These are phyloP conservation scores for Collichthys lucidus DNA, from an alignment of 2,113 vertebrate species.

Conservation along the genomic window DNA sequence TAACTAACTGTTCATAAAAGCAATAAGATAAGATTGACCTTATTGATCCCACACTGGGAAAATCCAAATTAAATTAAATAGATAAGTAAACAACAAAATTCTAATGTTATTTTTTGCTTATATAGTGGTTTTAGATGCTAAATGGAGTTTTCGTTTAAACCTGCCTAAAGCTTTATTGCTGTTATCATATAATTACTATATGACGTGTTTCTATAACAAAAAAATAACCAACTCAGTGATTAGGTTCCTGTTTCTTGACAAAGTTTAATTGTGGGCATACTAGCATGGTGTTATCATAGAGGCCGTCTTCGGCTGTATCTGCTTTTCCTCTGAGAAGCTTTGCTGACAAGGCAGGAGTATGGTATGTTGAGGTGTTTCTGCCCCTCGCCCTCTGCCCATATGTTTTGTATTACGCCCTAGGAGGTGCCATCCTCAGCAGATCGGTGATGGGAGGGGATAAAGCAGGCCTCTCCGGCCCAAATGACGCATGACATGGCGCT, in stretches of 20 bases:
- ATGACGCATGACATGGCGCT: conserved; percentile 84
- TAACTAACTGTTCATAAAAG: too few relatives aligned
- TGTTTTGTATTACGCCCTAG: conserved; percentile 84
- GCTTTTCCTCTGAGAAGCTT: conserved; percentile 72
- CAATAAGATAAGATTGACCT: too few relatives aligned
- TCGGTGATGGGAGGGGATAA: conserved; percentile 76
- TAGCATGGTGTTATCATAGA: conserved; percentile 44
- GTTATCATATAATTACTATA: neutral
- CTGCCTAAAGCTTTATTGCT: neutral
- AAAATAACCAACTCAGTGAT: conserved; percentile 10
- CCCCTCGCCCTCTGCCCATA: conserved; percentile 79
- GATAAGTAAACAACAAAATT: neutral
- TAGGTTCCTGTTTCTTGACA: conserved; percentile 10
- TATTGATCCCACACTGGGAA: too few relatives aligned
- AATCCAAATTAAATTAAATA: too few relatives aligned
- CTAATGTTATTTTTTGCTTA: neutral
- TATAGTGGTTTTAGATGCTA: neutral
- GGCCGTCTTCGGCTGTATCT: conserved; percentile 52
- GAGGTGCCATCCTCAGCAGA: conserved; percentile 82
- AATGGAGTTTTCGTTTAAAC: neutral
- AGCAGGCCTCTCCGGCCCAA: conserved; percentile 79
- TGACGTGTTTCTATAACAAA: neutral
- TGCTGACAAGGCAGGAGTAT: conserved; percentile 75
- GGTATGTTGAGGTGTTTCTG: conserved; percentile 78
- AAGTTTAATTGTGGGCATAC: conserved; percentile 9